Evolutionary conservation across 1,140 invertebrate genomes (phyloP), one percentile per base, ranked within the genome.

Genomic region (Asobara japonica): DNA sequence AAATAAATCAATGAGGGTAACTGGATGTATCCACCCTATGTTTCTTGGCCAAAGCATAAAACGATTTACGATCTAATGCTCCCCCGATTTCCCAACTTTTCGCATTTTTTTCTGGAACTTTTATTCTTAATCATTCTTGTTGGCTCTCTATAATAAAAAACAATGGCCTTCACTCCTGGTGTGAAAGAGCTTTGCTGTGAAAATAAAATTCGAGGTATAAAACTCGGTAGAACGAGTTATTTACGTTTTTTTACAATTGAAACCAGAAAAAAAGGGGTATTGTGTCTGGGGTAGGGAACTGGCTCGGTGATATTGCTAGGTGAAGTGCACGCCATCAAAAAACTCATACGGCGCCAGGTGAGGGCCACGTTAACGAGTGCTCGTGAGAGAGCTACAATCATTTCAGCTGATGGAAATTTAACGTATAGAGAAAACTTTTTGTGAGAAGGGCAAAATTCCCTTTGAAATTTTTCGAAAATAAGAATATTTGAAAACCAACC

Each of bases 41-140:
- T 4, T 62, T 64, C 48, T n/a, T n/a, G n/a, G n/a, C n/a, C n/a
- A n/a, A n/a, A 65, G 36, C 38, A 65, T 71, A 72, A 65, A 65
- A 72, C 70, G 29, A 72, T 72, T 72, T 72, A 72, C 64, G 62
- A 72, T 27, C 29, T 60, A 25, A n/a, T 66, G 27, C 29, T 56
- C 25, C 8, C 20, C 4, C 33, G 20, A n/a, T 38, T 36, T 0
- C 36, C 5, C n/a, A n/a, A 29, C 33, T 60, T 69, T 69, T 10
- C 69, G n/a, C 16, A 7, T 56, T 0, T 10, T 16, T 65, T 48
- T 45, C 51, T 48, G 61, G 5, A 60, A 27, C 20, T 60, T 27
- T 60, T 25, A 27, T 60, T 27, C 27, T 22, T 38, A 65, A 31
- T 20, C 62, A 65, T 65, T 60, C n/a, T 60, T 22, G 20, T 27